Percentiles rank a stretch among this genome's conserved stretches.
Evolutionary conservation across 2,797 vertebrate species (phyloP).

Genomic region (Muraenolepis orangiensis): DNA sequence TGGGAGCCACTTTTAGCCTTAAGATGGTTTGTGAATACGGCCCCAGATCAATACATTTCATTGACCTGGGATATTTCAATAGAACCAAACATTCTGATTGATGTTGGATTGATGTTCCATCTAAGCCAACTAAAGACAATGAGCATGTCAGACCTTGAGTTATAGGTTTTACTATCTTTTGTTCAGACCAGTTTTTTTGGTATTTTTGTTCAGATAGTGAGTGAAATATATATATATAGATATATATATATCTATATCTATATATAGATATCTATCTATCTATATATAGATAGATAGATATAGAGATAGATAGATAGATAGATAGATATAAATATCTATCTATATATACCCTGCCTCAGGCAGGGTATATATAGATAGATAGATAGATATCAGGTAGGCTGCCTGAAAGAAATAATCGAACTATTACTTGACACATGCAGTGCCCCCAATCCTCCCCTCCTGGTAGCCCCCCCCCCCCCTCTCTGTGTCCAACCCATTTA

Average conservation of each 20-base stretch:
- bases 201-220: not conserved
- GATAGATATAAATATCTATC: too few relatives aligned
- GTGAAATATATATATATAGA: not conserved
- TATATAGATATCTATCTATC: too few relatives aligned
- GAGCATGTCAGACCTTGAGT: not conserved
- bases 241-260: too few relatives aligned
- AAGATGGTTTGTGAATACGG: too few relatives aligned
- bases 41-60: not conserved
- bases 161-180: not conserved
- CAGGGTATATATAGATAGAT: too few relatives aligned
- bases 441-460: not conserved
- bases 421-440: not conserved
- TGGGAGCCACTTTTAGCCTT: too few relatives aligned
- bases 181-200: too few relatives aligned
- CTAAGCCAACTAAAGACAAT: not conserved
- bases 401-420: not conserved
- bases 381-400: too few relatives aligned
- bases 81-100: not conserved
- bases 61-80: not conserved
- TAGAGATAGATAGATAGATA: too few relatives aligned
- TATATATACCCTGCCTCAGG: too few relatives aligned
- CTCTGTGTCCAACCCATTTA: slow-evolving; percentile 8
- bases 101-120: not conserved
- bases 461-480: not conserved
- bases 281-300: too few relatives aligned